Evolutionary conservation across 35 echinoderm and acorn worm genomes (phyloP), one percentile per base, ranked within the genome.

Genomic region (Holothuria glaberrima): DNA sequence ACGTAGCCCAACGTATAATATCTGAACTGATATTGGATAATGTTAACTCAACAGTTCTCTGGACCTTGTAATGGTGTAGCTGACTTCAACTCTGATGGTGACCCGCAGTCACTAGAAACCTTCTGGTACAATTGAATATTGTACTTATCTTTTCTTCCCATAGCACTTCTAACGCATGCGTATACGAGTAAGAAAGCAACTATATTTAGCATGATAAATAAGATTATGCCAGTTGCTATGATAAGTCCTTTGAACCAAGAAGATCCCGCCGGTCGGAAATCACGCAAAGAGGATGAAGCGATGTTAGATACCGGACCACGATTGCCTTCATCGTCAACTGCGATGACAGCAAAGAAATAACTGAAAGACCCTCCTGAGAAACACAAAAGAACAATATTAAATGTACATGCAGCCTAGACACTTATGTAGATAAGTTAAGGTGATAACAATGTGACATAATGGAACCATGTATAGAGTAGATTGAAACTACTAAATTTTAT

Each of bases 251-350:
- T 84, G 80, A 84, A 84, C 80, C 80, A 84, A 31, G 80, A 84
- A 10, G 80, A 84, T 10, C 80, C 72, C 34, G 80, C 60, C 16
- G 64, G 75, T 50, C 72, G 32, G 9, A 90, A 68, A 54, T 92
- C 84, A 12, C 85, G 83, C 21, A 86, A 74, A 16, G 86, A 83
- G 70, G 89, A 86, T 5, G 86, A 83, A 28, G 83, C 94, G 35
- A 95, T 44, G 69, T 95, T 95, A 20, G 94, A 92, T 6, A 75
- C 76, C 35, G 86, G 77, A 31, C 94, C 78, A 29, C 56, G 75
- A 31, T 95, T 95, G 27, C 68, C 85, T 56, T 72, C 90, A 41
- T 95, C 94, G 29, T 95, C 94, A 29, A 95, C 71, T 16, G 94
- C 90, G 30, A 92, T 80, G 52, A 95, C 90, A 31, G 86, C 90